Base-by-base conservation (phyloP, 2,113 vertebrate genomes). In the Periophthalmus modestus region DNA sequence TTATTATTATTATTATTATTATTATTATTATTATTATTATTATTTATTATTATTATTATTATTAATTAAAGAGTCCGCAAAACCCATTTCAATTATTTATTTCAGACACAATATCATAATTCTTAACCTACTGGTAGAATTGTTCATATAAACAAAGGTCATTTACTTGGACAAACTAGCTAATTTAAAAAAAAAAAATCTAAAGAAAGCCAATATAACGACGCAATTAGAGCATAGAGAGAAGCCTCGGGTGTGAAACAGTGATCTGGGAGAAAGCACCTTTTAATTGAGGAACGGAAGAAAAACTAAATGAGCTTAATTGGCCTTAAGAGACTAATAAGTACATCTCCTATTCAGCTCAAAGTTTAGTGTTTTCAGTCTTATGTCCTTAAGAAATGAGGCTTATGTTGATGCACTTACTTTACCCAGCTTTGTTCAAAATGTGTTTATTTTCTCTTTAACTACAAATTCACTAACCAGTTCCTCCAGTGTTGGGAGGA, bases 221-320 rank as follows among this genome's bases (percentile, higher is more conserved):
- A 15, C 18, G 59, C 59, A 34, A 24, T 18, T 61, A 61, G 58
- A 16, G 58, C 24, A 33, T 2, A 62, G 5, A 28, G 28, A 62
- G 59, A 62, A 5, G 59, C 58, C 58, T 33, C 58, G 33, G 58
- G 58, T 61, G 58, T 7, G 58, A 61, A 61, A 18, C 11, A 24
- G 57, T 14, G 57, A 59, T 59, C 5, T 16, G 58, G 23, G 58
- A 61, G 58, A 16, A 34, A 61, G 58, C 58, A 61, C 58, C 58
- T 61, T 61, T 61, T 61, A 61, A 61, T 61, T 61, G 58, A 24
- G 7, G 13, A 61, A 33, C 15, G 1, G 28, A 61, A 34, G 28
- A 15, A 62, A 33, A 34, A 62, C 28, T 62, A 34, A 62, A 62
- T 62, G 24, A 62, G 59, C 59, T 33, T 34, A 34, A 62, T 62